These are phyloP conservation scores for Pocillopora meandrina DNA, from an alignment of 92 coral and sea anemone species.

Conservation along the genomic window DNA sequence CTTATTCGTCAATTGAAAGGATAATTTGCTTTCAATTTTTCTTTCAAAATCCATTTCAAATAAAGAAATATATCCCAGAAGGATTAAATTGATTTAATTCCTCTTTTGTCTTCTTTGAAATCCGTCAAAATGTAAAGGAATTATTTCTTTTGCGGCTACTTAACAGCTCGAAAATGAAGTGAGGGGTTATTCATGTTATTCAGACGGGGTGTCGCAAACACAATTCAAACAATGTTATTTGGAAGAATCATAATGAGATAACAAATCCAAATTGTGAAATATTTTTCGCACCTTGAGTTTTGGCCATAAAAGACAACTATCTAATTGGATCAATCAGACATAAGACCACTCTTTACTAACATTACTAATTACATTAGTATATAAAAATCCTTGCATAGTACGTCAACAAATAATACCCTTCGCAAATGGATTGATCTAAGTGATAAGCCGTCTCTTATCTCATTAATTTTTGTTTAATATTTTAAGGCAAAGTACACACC, in stretches of 20 bases:
- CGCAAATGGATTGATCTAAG: neutral
- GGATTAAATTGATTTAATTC: neutral
- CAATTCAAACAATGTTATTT: neutral
- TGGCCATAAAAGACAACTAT: neutral
- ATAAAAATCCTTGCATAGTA: neutral
- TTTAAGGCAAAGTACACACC: neutral
- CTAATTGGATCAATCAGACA: neutral
- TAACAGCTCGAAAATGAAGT: neutral
- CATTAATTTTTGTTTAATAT: neutral
- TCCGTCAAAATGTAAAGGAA: neutral
- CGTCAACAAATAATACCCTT: neutral
- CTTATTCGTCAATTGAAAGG: neutral
- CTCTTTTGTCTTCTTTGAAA: neutral
- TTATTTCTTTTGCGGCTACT: neutral
- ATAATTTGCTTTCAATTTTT: neutral
- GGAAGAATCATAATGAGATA: neutral
- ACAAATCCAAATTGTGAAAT: neutral
- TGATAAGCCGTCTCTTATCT: neutral
- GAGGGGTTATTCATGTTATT: neutral
- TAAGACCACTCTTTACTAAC: neutral
- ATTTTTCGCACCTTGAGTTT: neutral
- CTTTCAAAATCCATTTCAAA: neutral
- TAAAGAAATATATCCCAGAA: conserved; percentile 3
- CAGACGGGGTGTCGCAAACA: neutral
- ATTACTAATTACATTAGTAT: neutral